Conservation (phyloP, 2,888 invertebrate species). For the Heteropelma amictum region DNA sequence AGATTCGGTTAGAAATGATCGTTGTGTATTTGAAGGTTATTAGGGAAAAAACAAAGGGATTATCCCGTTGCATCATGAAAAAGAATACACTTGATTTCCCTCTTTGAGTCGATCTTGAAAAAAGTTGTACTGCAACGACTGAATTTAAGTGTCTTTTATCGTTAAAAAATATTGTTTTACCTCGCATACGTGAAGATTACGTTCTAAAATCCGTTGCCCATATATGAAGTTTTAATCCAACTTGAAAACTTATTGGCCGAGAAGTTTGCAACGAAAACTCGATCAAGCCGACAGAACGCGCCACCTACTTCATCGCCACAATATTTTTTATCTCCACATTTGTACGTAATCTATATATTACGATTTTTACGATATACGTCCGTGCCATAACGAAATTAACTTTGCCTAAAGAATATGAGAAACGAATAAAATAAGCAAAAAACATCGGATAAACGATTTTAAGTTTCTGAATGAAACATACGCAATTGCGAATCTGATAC, state of each 20-base stretch:
- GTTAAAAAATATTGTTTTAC: constrained; percentile 38
- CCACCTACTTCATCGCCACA: neutral
- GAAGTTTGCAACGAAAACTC: constrained; percentile 60
- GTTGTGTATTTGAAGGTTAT: constrained; percentile 24
- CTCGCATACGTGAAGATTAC: constrained; percentile 55
- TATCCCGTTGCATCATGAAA: neutral
- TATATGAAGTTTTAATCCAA: constrained; percentile 72
- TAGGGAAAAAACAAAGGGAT: constrained; percentile 1
- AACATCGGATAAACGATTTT: too few relatives aligned
- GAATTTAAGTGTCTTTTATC: neutral
- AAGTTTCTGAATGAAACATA: too few relatives aligned
- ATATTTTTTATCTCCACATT: neutral
- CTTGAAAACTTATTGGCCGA: constrained; percentile 64
- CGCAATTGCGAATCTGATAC: too few relatives aligned
- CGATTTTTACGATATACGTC: too few relatives aligned
- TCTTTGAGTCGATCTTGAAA: neutral
- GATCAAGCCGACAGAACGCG: neutral
- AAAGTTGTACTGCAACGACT: neutral
- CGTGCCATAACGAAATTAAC: too few relatives aligned
- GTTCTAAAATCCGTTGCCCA: constrained; percentile 66
- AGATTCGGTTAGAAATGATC: constrained; percentile 12
- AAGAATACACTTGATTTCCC: neutral
- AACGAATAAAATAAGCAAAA: too few relatives aligned
- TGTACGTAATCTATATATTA: neutral
- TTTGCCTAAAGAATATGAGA: too few relatives aligned